These are phyloP conservation scores for Telmatherina bonti DNA, from an alignment of 2,797 vertebrate species.

Conservation along the genomic window DNA sequence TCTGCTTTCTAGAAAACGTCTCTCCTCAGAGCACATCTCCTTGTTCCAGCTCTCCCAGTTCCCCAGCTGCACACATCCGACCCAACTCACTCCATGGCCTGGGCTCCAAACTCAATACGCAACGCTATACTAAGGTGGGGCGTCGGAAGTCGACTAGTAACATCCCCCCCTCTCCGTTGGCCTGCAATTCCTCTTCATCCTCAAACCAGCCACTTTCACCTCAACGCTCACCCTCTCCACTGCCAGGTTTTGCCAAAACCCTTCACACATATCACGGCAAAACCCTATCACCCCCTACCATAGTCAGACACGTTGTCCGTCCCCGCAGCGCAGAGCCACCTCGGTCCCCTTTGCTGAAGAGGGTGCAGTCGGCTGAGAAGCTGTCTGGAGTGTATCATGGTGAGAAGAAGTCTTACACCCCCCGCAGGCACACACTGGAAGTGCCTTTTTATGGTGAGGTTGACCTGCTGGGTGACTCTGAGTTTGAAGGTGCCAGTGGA, in stretches of 20 bases:
- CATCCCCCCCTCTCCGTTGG: slow-evolving; percentile 91
- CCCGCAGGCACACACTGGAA: slow-evolving; percentile 81
- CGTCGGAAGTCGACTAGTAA: slow-evolving; percentile 98
- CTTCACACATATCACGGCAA: slow-evolving; percentile 88
- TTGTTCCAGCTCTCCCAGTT: slow-evolving; percentile 93
- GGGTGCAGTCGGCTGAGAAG: slow-evolving; percentile 94
- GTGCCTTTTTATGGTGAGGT: slow-evolving; percentile 80
- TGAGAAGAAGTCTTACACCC: slow-evolving; percentile 81
- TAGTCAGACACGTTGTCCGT: slow-evolving; percentile 86
- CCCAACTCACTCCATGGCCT: slow-evolving; percentile 95
- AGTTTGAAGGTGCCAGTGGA: slow-evolving; percentile 54
- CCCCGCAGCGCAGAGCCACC: slow-evolving; percentile 85
- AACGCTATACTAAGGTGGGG: slow-evolving; percentile 89
- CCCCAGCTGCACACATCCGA: slow-evolving; percentile 91
- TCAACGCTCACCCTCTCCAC: slow-evolving; percentile 89
- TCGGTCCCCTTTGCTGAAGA: slow-evolving; percentile 89
- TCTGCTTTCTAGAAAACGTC: slow-evolving; percentile 81
- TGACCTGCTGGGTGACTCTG: slow-evolving; percentile 65
- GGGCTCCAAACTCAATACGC: slow-evolving; percentile 90
- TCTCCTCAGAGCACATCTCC: slow-evolving; percentile 93
- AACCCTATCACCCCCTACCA: slow-evolving; percentile 90
- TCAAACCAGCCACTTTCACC: slow-evolving; percentile 90
- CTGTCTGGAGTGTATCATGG: slow-evolving; percentile 85
- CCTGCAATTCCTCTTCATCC: slow-evolving; percentile 92
- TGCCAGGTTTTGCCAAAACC: slow-evolving; percentile 86